phyloP scores from a whole-genome alignment of 2,888 invertebrate species.

The Iselma pallidipennis region DNA sequence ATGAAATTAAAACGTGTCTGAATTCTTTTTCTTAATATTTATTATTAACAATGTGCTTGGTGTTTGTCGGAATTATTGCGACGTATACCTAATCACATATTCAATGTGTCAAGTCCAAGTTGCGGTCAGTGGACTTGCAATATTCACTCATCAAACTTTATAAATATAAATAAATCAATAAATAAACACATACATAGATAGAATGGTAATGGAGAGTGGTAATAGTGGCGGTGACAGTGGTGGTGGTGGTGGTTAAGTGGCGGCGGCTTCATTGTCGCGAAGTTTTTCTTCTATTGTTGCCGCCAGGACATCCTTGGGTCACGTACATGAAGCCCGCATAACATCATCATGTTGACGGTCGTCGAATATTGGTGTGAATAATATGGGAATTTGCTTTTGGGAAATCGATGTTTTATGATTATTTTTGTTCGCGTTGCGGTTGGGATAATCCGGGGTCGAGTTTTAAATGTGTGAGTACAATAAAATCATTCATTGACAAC shows the following conservation, averaged over 20 bases:
- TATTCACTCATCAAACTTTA: constrained; percentile 7
- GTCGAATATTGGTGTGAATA: constrained; percentile 40
- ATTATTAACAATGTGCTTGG: not conserved
- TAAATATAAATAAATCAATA: not conserved
- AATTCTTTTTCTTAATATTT: not conserved
- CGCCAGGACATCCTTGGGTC: constrained; percentile 39
- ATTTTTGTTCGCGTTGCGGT: not conserved
- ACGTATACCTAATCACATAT: constrained; percentile 42
- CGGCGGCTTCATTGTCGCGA: not conserved
- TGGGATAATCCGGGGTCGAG: not conserved
- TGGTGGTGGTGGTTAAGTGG: not conserved
- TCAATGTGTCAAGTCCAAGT: constrained; percentile 36
- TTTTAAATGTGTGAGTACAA: too few relatives aligned
- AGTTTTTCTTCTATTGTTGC: constrained; percentile 36
- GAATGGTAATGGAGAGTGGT: not conserved
- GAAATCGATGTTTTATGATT: not conserved
- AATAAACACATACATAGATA: not conserved
- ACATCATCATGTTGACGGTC: constrained; percentile 35
- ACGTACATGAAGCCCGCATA: constrained; percentile 37
- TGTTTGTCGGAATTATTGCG: constrained; percentile 26
- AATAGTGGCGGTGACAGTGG: not conserved
- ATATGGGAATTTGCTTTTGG: constrained; percentile 28
- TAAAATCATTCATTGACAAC: too few relatives aligned
- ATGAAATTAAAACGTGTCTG: not conserved
- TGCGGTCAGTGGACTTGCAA: constrained; percentile 46